Evolutionary conservation across 2,888 invertebrate genomes (phyloP), one percentile per base, ranked within the genome.

Genomic region (Argyresthia goedartella): DNA sequence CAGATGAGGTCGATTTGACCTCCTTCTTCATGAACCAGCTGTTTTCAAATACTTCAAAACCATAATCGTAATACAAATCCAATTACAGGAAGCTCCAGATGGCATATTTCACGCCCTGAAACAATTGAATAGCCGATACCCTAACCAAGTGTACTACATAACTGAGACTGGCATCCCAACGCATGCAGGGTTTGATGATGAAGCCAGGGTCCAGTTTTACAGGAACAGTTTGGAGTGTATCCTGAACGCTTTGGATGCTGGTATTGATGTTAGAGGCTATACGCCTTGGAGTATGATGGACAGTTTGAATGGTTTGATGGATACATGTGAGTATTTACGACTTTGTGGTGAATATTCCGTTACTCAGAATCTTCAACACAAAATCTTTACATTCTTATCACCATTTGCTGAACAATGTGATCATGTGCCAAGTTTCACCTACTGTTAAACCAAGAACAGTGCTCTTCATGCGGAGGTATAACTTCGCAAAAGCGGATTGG

Each of bases 211-310:
- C n/a, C 53, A 61, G 0, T 88, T 85, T 64, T 73, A 81, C 52
- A 68, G 84, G 54, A 68, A 70, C 0, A 80, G 88, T 9, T 61
- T 88, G 53, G 71, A 77, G 44, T 79, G 76, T 53, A 65, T 81
- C 1, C 57, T 88, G 34, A 73, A 87, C 39, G 69, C 76, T 0
- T 58, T 88, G 10, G 79, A 86, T 4, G 84, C 77, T 15, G 86
- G 84, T 0, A 76, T 86, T 15, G 70, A 81, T 25, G 70, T 89
- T 0, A 71, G 66, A 50, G 89, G 89, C 0, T 91, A 90, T 66
- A 88, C 88, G 56, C 86, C 87, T 1, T 91, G 91, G 90, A 89
- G 89, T 55, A 68, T 91, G 6, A 78, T 91, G 76, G 92, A 92
- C 60, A 91, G 89, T 64, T 90, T 59, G 91, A 91, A 65, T 91